Conservation (phyloP, 2,797 vertebrate species). For the Eutrigla gurnardus region DNA sequence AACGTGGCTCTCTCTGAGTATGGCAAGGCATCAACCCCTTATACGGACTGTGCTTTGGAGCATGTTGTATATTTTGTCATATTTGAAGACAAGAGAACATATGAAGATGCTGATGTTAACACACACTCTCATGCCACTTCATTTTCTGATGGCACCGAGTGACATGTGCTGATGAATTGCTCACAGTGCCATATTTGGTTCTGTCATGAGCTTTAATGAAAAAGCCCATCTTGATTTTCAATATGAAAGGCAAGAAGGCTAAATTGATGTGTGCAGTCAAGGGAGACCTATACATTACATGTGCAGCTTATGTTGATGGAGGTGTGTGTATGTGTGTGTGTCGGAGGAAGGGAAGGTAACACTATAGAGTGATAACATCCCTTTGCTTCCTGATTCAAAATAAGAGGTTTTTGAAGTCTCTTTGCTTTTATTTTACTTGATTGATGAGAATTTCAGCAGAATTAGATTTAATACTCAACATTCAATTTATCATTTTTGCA, state of each 20-base stretch:
- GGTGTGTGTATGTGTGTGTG: background rate
- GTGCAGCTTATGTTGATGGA: constrained; percentile 26
- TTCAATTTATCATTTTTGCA: background rate
- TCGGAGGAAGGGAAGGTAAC: background rate
- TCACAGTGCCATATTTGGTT: constrained; percentile 36
- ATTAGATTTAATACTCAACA: background rate
- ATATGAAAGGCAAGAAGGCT: constrained; percentile 45
- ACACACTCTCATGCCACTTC: constrained; percentile 16
- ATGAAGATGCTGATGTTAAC: constrained; percentile 33
- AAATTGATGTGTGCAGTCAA: constrained; percentile 63
- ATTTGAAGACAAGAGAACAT: constrained; percentile 30
- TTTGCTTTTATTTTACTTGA: background rate
- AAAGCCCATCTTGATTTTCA: constrained; percentile 65
- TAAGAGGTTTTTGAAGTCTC: background rate
- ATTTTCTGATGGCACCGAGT: constrained; percentile 36
- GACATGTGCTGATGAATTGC: constrained; percentile 50
- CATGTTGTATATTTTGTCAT: constrained; percentile 5
- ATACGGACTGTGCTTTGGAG: background rate
- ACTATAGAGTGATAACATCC: background rate
- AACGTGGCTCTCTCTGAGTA: background rate
- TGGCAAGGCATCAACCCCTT: background rate
- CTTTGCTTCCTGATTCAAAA: background rate
- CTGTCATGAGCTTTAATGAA: constrained; percentile 61
- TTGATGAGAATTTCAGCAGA: background rate
- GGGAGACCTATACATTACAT: constrained; percentile 47